phyloP scores from a whole-genome alignment of 2,888 invertebrate genomes.

The Drosophila mimica region DNA sequence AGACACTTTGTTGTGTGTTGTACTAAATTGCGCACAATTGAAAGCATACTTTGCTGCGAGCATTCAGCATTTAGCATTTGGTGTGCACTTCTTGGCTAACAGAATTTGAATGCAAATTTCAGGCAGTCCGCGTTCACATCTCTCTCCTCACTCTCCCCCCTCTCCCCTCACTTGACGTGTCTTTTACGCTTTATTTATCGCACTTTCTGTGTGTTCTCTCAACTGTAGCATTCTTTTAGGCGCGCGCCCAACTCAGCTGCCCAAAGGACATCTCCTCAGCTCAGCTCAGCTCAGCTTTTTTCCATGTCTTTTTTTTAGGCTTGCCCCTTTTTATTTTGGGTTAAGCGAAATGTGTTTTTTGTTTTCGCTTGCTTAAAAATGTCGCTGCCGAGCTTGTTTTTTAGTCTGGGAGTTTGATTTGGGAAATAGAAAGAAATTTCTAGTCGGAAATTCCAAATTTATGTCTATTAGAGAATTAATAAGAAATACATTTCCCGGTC shows the following conservation, averaged over 20 bases:
- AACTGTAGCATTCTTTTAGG: constrained; percentile 48
- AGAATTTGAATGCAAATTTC: constrained; percentile 50
- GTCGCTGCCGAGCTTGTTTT: constrained; percentile 10
- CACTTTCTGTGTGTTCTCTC: constrained; percentile 37
- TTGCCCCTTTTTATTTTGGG: constrained; percentile 29
- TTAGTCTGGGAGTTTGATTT: constrained; percentile 5
- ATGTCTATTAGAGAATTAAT: neutral
- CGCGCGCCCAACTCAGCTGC: constrained; percentile 32
- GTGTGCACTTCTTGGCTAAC: constrained; percentile 59
- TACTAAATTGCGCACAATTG: constrained; percentile 80
- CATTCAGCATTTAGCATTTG: constrained; percentile 74
- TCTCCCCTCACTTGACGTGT: neutral
- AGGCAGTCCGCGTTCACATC: neutral
- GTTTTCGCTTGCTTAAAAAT: neutral
- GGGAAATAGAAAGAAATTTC: neutral
- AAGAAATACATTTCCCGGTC: neutral
- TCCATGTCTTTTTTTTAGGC: constrained; percentile 18
- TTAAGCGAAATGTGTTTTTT: constrained; percentile 20
- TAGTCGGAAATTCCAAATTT: neutral
- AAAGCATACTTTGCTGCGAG: constrained; percentile 75
- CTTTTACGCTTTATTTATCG: constrained; percentile 61
- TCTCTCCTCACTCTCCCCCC: neutral
- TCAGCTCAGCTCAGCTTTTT: constrained; percentile 20
- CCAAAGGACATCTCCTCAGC: constrained; percentile 41
- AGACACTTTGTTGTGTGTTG: constrained; percentile 57